Base-by-base conservation (phyloP, 2,113 vertebrate species). In the Euleptes europaea region DNA sequence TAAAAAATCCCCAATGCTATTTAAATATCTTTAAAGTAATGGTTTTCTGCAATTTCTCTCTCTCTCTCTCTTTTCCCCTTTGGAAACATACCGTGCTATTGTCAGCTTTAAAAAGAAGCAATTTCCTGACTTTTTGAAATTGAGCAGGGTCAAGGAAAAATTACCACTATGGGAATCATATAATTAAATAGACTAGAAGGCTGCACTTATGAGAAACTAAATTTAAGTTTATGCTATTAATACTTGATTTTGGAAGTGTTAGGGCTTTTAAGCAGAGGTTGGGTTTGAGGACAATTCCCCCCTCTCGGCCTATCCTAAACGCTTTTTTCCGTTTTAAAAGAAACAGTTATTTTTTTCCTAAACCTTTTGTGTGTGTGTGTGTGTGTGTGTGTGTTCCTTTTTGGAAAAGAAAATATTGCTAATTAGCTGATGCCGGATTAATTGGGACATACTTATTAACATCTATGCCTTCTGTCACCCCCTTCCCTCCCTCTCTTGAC, bases 71-170 rank as follows among this genome's bases (percentile, higher is more conserved):
- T 94, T 95, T 93, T 94, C 88, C 94, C 89, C 93, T 95, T 95
- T 95, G 95, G 96, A 97, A 97, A 96, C 96, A 97, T 96, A 97
- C 96, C 91, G 93, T 96, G 96, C 96, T 94, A 96, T 97, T 97
- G 97, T 97, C 95, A 96, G 95, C 95, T 97, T 96, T 95, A 95
- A 96, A 97, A 97, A 97, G 96, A 95, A 96, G 95, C 96, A 97
- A 97, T 97, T 97, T 97, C 93, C 96, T 96, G 96, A 97, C 96
- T 97, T 97, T 73, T 95, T 90, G 94, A 96, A 95, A 97, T 95
- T 96, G 95, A 96, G 95, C 90, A 94, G 96, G n/a, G 96, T 97
- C 97, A 97, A 77, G 88, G 86, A 96, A 94, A 97, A 97, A 97
- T 97, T 95, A 96, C 95, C 94, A 94, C 95, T 95, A 94, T 93